Evolutionary conservation across 2,797 vertebrate species (phyloP).

Genomic region (Amniataba percoides): DNA sequence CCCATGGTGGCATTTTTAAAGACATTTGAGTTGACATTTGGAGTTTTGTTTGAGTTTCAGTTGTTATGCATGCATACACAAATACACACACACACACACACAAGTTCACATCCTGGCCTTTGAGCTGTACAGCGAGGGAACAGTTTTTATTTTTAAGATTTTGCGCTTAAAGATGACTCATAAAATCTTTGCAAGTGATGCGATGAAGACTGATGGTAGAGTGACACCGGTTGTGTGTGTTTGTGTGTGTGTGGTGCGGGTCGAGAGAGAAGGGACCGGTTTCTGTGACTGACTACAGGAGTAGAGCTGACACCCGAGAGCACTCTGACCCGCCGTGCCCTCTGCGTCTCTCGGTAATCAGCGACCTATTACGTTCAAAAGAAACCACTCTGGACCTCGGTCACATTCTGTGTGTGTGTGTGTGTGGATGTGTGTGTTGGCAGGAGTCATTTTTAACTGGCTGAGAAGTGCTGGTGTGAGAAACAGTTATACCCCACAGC

Average conservation of each 20-base stretch:
- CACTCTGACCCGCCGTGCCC: conserved; percentile 53
- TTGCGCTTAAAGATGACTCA: neutral
- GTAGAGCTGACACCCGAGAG: conserved; percentile 52
- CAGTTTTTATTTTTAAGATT: neutral
- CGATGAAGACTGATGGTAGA: neutral
- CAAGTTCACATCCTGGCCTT: neutral
- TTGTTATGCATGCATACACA: neutral
- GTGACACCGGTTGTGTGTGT: neutral
- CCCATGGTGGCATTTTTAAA: neutral
- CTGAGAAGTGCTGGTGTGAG: conserved; percentile 65
- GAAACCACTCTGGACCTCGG: conserved; percentile 28
- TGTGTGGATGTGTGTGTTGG: conserved; percentile 29
- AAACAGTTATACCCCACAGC: conserved; percentile 59
- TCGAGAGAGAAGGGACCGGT: conserved; percentile 10
- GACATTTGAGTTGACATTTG: neutral
- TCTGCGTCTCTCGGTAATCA: conserved; percentile 50
- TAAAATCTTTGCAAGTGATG: neutral
- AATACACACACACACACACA: neutral
- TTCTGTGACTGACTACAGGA: conserved; percentile 13
- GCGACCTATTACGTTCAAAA: conserved; percentile 45
- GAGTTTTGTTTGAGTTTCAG: neutral
- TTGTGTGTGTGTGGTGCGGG: neutral
- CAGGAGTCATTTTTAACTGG: conserved; percentile 65
- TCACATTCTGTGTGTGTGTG: conserved; percentile 50
- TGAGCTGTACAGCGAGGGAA: neutral